Evolutionary conservation across 2,113 vertebrate species (phyloP), one percentile per base, ranked within the genome.

Genomic region (Tachycineta bicolor): DNA sequence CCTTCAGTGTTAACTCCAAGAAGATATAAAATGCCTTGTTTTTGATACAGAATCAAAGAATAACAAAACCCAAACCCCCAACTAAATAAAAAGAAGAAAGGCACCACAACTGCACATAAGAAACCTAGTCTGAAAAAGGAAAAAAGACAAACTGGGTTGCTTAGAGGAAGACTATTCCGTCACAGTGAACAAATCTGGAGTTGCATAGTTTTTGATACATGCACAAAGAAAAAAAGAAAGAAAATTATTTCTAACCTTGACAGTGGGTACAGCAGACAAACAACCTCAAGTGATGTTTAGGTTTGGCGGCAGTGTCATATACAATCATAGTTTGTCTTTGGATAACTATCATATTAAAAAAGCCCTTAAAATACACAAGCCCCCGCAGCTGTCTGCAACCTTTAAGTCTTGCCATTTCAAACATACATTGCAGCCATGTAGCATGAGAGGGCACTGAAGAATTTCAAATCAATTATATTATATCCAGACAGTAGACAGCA

Each of bases 371-470:
- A 90, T 58, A 94, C 33, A 70, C 39, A 83, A 91, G 46, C 22
- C 67, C 82, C 91, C 1, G 26, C 75, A 94, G 91, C 90, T 80
- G 83, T 95, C 83, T 96, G 58, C 89, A 95, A 95, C 84, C 89
- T 96, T 95, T 94, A 69, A 55, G 84, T 76, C 81, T 68, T 95
- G 94, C 84, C 80, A 94, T 94, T 91, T 96, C 55, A 47, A 92
- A 78, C 77, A 70, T 63, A 92, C 94, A 92, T 49, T 68, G 77
- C 65, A 87, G 77, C 56, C 73, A 82, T 31, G 68, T 4, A 82
- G 89, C 73, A 75, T 68, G 44, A 81, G 76, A 81, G 70, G 68
- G 67, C 82, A 90, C 74, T 71, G 75, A 92, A 96, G 92, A 96
- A 96, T 50, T 88, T 46, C 81, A 89, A 87, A 88, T 79, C 89